Evolutionary conservation across 2,113 vertebrate genomes (phyloP).

Genomic region (Pituophis catenifer): DNA sequence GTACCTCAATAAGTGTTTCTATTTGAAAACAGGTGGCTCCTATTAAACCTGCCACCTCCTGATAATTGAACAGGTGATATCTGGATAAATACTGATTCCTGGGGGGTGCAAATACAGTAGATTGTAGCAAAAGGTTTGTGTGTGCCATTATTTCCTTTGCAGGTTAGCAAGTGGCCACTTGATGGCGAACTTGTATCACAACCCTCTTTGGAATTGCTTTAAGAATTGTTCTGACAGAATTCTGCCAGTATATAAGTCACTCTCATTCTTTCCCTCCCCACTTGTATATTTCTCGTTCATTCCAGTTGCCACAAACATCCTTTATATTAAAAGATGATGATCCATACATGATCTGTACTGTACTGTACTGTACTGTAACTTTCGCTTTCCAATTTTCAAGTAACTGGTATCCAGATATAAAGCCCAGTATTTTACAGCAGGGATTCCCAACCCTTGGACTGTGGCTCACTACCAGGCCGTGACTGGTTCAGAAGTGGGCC

Average conservation of each 20-base stretch:
- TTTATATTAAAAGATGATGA: background rate
- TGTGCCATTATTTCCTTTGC: background rate
- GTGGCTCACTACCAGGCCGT: no score
- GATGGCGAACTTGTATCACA: background rate
- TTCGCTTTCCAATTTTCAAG: background rate
- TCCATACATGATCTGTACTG: background rate
- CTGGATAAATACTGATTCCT: constrained; percentile 6
- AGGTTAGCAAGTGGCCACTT: background rate
- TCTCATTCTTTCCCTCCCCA: background rate
- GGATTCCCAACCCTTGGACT: no score
- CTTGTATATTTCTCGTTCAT: background rate
- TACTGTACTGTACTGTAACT: background rate
- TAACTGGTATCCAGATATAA: background rate
- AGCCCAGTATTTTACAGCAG: background rate
- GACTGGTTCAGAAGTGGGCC: no score
- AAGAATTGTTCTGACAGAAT: background rate
- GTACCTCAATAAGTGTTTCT: constrained; percentile 11
- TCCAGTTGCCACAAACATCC: background rate
- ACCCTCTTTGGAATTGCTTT: background rate
- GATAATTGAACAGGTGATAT: constrained; percentile 23
- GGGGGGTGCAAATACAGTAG: background rate
- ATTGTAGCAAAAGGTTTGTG: background rate
- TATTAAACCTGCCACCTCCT: constrained; percentile 5
- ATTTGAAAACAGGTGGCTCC: constrained; percentile 13
- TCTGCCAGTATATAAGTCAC: background rate